phyloP scores from a whole-genome alignment of 2,797 vertebrate genomes.

The Sebastes goodei region DNA sequence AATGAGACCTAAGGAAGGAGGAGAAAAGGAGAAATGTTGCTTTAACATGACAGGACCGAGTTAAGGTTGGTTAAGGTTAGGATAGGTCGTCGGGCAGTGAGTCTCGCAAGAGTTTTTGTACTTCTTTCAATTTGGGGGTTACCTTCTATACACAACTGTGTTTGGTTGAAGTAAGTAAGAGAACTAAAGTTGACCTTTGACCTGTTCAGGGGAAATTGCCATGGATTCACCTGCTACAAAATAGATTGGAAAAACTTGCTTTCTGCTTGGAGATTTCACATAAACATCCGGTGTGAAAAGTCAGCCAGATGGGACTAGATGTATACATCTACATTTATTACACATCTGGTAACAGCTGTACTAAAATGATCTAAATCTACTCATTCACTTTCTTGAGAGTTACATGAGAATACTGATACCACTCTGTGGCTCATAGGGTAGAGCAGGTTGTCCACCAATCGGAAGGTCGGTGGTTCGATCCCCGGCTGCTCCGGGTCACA shows the following conservation, averaged over 20 bases:
- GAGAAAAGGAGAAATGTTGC: neutral
- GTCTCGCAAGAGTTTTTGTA: no score
- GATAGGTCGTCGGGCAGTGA: no score
- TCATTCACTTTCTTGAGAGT: neutral
- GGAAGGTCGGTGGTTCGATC: no score
- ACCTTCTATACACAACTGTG: neutral
- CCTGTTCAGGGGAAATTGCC: conserved; percentile 28
- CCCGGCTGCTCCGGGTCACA: no score
- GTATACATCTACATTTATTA: neutral
- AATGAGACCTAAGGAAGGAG: conserved; percentile 22
- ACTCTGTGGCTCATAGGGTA: neutral
- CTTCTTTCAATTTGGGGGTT: no score
- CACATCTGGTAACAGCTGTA: neutral
- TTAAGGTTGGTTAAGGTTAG: neutral
- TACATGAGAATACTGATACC: neutral
- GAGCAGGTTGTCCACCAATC: no score
- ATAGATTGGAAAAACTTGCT: neutral
- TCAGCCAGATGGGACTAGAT: neutral
- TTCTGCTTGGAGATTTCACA: neutral
- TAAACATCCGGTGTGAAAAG: neutral
- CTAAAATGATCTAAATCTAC: no score
- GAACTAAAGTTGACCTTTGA: conserved; percentile 11
- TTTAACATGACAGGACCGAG: neutral
- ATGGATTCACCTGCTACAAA: neutral
- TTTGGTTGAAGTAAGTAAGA: neutral